phyloP scores from a whole-genome alignment of 2,888 invertebrate genomes.

The Camponotus fellah region DNA sequence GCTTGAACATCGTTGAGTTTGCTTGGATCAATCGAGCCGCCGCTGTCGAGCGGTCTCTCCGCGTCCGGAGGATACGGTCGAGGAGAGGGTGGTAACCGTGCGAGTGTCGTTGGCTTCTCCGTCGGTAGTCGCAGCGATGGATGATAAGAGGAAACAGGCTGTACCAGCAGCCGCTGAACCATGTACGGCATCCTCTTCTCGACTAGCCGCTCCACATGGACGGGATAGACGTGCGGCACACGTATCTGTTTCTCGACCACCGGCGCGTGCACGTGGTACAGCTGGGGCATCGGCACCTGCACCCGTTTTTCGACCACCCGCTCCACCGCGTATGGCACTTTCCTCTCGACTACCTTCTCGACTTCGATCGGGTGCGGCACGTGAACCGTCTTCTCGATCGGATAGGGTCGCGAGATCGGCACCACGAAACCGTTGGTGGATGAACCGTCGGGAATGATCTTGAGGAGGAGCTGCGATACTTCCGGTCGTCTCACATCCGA shows the following conservation, averaged over 20 bases:
- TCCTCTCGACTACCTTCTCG: slow-evolving; percentile 88
- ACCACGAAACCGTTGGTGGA: slow-evolving; percentile 35
- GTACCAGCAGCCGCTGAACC: slow-evolving; percentile 86
- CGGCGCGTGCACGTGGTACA: slow-evolving; percentile 83
- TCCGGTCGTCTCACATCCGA: not conserved
- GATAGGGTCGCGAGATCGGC: slow-evolving; percentile 50
- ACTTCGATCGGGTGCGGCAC: slow-evolving; percentile 87
- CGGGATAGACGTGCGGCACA: slow-evolving; percentile 81
- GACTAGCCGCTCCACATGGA: slow-evolving; percentile 87
- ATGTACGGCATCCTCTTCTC: slow-evolving; percentile 87
- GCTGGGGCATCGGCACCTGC: slow-evolving; percentile 85
- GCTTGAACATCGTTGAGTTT: not conserved
- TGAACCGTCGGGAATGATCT: slow-evolving; percentile 34
- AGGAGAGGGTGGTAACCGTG: slow-evolving; percentile 80
- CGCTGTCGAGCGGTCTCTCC: slow-evolving; percentile 70
- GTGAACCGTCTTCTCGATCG: slow-evolving; percentile 86
- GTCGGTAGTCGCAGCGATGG: slow-evolving; percentile 86
- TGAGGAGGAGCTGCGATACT: slow-evolving; percentile 9
- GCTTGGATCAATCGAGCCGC: not conserved
- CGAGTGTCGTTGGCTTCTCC: slow-evolving; percentile 85
- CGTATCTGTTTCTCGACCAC: slow-evolving; percentile 88
- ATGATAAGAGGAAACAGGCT: slow-evolving; percentile 85
- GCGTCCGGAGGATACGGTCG: slow-evolving; percentile 85
- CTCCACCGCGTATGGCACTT: slow-evolving; percentile 87
- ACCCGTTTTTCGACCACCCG: slow-evolving; percentile 88